phyloP scores from a whole-genome alignment of 1,140 invertebrate species.

The Zaprionus nigranus region DNA sequence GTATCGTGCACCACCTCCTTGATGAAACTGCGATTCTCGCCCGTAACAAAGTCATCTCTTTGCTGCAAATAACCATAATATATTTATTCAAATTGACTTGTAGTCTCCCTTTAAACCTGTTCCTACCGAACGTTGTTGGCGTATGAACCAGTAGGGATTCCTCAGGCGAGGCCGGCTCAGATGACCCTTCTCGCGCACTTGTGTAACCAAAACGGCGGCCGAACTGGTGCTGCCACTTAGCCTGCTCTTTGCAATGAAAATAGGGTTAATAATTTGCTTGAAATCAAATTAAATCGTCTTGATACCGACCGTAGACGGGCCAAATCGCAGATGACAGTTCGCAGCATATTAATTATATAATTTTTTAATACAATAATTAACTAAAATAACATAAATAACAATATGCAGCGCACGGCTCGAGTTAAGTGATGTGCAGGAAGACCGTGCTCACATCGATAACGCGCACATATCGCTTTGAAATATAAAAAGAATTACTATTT shows the following conservation, averaged over 20 bases:
- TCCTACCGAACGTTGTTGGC: conserved; percentile 85
- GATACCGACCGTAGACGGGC: conserved; percentile 40
- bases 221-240: conserved; percentile 33
- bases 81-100: neutral
- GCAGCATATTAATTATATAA: conserved; percentile 62
- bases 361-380: conserved; percentile 56
- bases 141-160: conserved; percentile 87
- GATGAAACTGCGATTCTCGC: conserved; percentile 93
- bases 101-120: neutral
- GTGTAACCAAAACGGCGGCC: conserved; percentile 61
- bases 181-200: conserved; percentile 80
- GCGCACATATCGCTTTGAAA: neutral
- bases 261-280: neutral
- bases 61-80: conserved; percentile 19
- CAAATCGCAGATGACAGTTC: conserved; percentile 52
- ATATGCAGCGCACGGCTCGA: conserved; percentile 33
- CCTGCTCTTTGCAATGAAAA: conserved; percentile 26
- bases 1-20: conserved; percentile 90
- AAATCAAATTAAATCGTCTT: neutral
- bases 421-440: conserved; percentile 23
- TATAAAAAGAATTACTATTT: too few species aligned
- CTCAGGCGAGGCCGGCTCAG: conserved; percentile 85
- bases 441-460: neutral
- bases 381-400: conserved; percentile 57
- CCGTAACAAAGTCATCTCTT: conserved; percentile 89